These are phyloP conservation scores for Apodemus agrarius DNA, from an alignment of 2,797 vertebrate species.

Conservation along the genomic window DNA sequence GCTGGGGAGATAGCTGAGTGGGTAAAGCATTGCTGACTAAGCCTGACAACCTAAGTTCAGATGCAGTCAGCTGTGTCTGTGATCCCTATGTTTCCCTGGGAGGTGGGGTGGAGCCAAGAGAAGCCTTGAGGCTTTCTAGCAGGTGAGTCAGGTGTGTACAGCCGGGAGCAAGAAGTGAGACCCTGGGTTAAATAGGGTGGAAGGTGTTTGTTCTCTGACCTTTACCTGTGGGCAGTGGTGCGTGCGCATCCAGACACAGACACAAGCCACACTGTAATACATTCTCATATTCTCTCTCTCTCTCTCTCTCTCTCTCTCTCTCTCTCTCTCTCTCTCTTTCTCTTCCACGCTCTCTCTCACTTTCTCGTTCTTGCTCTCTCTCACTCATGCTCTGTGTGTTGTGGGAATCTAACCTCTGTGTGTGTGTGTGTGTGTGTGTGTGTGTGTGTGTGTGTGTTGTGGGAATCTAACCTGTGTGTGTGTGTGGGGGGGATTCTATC, in stretches of 20 bases:
- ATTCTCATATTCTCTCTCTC: neutral
- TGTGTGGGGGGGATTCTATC: no score
- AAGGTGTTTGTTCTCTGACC: neutral
- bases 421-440: neutral
- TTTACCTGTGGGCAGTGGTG: no score
- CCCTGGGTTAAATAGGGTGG: neutral
- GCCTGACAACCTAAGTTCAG: neutral
- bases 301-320: no score
- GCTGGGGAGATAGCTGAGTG: neutral
- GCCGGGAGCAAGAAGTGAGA: neutral
- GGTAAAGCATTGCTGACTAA: neutral
- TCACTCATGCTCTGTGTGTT: neutral
- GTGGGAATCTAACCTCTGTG: neutral
- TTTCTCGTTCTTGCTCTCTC: no score
- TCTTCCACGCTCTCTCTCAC: no score
- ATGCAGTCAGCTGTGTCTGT: neutral
- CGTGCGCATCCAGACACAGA: neutral
- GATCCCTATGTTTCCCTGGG: neutral
- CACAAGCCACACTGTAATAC: neutral
- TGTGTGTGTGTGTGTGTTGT: neutral
- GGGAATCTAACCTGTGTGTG: no score
- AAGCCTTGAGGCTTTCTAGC: neutral
- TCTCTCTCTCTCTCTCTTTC: accelerated
- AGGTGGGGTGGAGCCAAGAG: neutral
- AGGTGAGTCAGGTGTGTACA: neutral